Percentiles rank a stretch among this genome's conserved stretches.
Evolutionary conservation across 1,140 invertebrate species (phyloP).

Genomic region (Heliconius hermathena): DNA sequence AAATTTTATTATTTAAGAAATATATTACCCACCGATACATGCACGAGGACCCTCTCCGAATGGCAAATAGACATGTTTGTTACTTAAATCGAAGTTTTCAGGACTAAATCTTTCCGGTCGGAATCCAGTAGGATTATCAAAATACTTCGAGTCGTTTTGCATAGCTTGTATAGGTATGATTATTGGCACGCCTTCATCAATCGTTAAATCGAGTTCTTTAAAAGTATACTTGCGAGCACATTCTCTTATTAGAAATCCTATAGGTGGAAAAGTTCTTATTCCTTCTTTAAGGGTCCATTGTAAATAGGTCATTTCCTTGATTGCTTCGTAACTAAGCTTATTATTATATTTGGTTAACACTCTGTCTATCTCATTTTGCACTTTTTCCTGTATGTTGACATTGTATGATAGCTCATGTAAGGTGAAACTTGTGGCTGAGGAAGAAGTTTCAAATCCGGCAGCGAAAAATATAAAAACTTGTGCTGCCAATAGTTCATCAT

Average conservation of each 20-base stretch:
- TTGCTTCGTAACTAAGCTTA: conserved; percentile 29
- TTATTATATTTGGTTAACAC: conserved; percentile 30
- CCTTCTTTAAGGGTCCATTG: conserved; percentile 25
- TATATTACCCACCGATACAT: conserved; percentile 46
- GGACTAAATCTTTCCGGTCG: conserved; percentile 81
- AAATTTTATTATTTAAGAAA: not conserved
- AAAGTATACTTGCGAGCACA: conserved; percentile 69
- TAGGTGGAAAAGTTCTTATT: conserved; percentile 57
- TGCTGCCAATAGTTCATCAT: conserved; percentile 19
- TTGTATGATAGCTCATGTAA: conserved; percentile 29
- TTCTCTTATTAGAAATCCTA: conserved; percentile 56
- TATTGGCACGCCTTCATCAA: conserved; percentile 60
- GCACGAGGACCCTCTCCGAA: conserved; percentile 49
- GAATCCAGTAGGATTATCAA: conserved; percentile 79
- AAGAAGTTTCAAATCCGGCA: conserved; percentile 34
- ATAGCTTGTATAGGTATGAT: conserved; percentile 69
- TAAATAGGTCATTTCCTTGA: conserved; percentile 25
- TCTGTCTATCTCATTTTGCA: conserved; percentile 36
- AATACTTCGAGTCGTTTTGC: conserved; percentile 80
- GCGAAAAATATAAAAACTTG: conserved; percentile 34
- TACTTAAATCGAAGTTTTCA: conserved; percentile 55
- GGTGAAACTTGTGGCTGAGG: conserved; percentile 24
- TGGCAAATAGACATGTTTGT: conserved; percentile 59
- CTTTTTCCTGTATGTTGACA: conserved; percentile 25
- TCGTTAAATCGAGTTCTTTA: conserved; percentile 52